phyloP scores from a whole-genome alignment of 64 coral and sea anemone genomes.

The Anthopleura sola region DNA sequence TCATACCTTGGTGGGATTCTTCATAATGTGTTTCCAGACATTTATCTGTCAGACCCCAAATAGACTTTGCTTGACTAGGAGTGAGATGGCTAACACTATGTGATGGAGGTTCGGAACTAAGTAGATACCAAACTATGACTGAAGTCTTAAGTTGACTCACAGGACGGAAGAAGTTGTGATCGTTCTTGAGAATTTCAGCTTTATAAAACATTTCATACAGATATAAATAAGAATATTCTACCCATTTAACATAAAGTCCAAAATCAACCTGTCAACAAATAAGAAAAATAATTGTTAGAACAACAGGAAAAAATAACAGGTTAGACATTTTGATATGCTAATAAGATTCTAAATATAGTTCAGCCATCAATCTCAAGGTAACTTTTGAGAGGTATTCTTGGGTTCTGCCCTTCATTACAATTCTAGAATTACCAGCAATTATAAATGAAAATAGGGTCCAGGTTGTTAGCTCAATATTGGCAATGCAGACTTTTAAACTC shows the following conservation, averaged over 20 bases:
- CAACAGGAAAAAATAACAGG: slow-evolving; percentile 10
- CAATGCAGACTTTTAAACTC: neutral
- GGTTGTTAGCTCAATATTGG: neutral
- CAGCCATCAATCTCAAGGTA: neutral
- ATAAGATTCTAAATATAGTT: neutral
- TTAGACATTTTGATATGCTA: neutral
- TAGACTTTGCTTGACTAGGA: slow-evolving; percentile 98
- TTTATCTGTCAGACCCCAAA: slow-evolving; percentile 98
- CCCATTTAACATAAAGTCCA: slow-evolving; percentile 82
- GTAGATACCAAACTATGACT: slow-evolving; percentile 98
- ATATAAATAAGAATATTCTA: slow-evolving; percentile 90
- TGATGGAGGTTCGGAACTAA: slow-evolving; percentile 84
- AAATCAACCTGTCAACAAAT: slow-evolving; percentile 82
- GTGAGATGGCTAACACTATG: slow-evolving; percentile 97
- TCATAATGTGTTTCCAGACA: slow-evolving; percentile 85
- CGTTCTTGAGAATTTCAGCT: slow-evolving; percentile 96
- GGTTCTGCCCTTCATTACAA: neutral
- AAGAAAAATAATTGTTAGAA: neutral
- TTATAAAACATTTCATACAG: slow-evolving; percentile 99
- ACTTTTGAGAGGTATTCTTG: neutral
- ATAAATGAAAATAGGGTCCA: neutral
- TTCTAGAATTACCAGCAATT: no score
- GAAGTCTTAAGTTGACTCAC: slow-evolving; percentile 99
- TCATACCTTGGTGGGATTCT: slow-evolving; percentile 74
- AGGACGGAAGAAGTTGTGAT: slow-evolving; percentile 98